phyloP scores from a whole-genome alignment of 2,797 vertebrate genomes.

The Lindbergichthys nudifrons region DNA sequence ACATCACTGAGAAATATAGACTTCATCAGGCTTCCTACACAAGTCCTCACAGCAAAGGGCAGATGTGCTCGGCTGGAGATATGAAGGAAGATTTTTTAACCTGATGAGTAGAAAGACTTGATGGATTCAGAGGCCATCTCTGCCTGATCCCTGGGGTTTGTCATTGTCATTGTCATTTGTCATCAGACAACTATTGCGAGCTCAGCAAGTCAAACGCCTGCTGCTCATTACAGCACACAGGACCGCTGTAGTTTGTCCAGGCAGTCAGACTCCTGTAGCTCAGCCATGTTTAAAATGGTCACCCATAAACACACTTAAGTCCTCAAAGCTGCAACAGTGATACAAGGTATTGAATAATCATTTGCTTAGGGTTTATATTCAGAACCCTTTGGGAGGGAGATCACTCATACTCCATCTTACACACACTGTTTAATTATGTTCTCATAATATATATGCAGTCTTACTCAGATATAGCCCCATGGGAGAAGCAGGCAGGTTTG shows the following conservation, averaged over 20 bases:
- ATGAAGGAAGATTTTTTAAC: constrained; percentile 20
- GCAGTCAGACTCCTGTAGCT: constrained; percentile 40
- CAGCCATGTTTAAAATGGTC: constrained; percentile 37
- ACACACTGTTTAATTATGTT: constrained; percentile 31
- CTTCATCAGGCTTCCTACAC: background rate
- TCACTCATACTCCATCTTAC: constrained; percentile 5
- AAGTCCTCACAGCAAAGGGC: background rate
- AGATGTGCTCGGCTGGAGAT: background rate
- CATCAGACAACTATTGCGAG: constrained; percentile 46
- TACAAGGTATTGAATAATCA: constrained; percentile 11
- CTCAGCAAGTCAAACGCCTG: constrained; percentile 55
- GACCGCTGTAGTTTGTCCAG: constrained; percentile 26
- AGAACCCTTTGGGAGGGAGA: constrained; percentile 20
- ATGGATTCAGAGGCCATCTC: constrained; percentile 30
- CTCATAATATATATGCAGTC: constrained; percentile 12
- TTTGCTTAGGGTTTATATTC: constrained; percentile 6
- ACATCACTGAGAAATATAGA: background rate
- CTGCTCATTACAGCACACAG: constrained; percentile 55
- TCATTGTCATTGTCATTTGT: constrained; percentile 41
- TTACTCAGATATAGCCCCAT: constrained; percentile 13
- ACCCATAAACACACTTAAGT: constrained; percentile 38
- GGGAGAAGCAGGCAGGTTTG: constrained; percentile 10
- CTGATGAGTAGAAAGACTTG: constrained; percentile 4
- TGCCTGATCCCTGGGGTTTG: constrained; percentile 43
- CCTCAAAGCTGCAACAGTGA: background rate